A percentile compares a stretch with the other conserved stretches of the same genome.
Evolutionary conservation across 2,797 vertebrate genomes (phyloP).

Genomic region (Xiphophorus birchmanni): DNA sequence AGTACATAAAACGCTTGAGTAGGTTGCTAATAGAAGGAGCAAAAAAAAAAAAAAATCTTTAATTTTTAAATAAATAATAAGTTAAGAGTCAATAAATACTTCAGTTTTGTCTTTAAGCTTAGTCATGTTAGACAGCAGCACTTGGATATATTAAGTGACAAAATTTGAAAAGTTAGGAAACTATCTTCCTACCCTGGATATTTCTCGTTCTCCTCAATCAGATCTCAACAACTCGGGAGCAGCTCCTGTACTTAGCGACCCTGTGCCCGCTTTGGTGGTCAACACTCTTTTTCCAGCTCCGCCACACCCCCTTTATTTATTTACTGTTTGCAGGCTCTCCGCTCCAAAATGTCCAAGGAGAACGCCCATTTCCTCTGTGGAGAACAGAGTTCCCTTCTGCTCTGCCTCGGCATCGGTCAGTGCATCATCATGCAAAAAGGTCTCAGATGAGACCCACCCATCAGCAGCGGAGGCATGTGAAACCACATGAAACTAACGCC

Average conservation of each 20-base stretch:
- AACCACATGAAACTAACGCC: slow-evolving; percentile 61
- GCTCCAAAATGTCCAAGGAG: slow-evolving; percentile 68
- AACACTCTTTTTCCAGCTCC: slow-evolving; percentile 49
- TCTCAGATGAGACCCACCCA: slow-evolving; percentile 69
- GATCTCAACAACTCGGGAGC: slow-evolving; percentile 30
- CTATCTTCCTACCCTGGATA: slow-evolving; percentile 46
- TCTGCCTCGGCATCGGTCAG: slow-evolving; percentile 41
- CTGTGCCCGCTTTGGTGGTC: slow-evolving; percentile 63
- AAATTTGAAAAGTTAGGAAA: slow-evolving; percentile 13
- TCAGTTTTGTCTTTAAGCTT: background rate
- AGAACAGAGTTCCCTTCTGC: slow-evolving; percentile 72
- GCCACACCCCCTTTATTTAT: slow-evolving; percentile 65
- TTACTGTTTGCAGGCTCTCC: slow-evolving; percentile 30
- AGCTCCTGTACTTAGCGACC: slow-evolving; percentile 32
- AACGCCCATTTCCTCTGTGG: slow-evolving; percentile 78
- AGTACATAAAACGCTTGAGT: background rate
- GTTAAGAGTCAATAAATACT: background rate
- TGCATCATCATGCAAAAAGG: slow-evolving; percentile 60
- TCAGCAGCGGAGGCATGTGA: slow-evolving; percentile 40
- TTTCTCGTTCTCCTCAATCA: slow-evolving; percentile 30
- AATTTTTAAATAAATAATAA: background rate
- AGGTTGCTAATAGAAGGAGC: background rate
- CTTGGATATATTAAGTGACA: slow-evolving; percentile 1
- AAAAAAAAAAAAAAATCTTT: background rate
- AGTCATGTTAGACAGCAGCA: background rate